Evolutionary conservation across 2,888 invertebrate species (phyloP), one percentile per base, ranked within the genome.

Genomic region (Octonoba sinensis): DNA sequence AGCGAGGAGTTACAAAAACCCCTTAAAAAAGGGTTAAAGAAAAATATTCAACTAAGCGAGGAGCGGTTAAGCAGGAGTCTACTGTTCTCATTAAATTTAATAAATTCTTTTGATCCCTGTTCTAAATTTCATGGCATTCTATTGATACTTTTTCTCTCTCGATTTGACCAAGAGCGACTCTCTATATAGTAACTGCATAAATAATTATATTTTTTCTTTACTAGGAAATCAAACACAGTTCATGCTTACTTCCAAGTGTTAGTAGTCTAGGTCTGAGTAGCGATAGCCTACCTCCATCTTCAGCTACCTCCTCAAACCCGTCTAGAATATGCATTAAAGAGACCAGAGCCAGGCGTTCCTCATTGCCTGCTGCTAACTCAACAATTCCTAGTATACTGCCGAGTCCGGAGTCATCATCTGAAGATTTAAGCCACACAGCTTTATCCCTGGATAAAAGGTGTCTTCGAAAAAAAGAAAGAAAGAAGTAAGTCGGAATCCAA

Each of bases 201-300:
- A n/a, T 67, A n/a, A 12, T 8, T 51, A 15, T 67, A 3, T 51
- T 16, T 49, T 47, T 69, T 78, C 44, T 27, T 24, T n/a, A 49
- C 11, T 47, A 79, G 78, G 78, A 79, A 49, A 15, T 64, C 46
- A 51, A 60, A 47, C 69, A 54, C 16, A 47, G 44, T 69, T 46
- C 51, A 59, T 47, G 51, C 65, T 36, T 71, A 65, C 57, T 54
- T 67, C 60, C 78, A 66, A n/a, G 59, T 66, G 60, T 56, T 70
- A 74, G 73, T 64, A 47, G 51, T 67, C 62, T 74, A 74, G 69
- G 69, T 64, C 49, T 74, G 49, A 81, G 60, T 81, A 81, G 81
- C 62, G 49, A 60, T 81, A 74, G 79, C 67, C 79, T 56, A 51
- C 67, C 79, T 79, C 44, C 79, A 60, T 72, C 64, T 47, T 67